A percentile compares a stretch with the other conserved stretches of the same genome.
Conservation (phyloP, 53 echinoderm and acorn worm species). For the Astropecten irregularis region DNA sequence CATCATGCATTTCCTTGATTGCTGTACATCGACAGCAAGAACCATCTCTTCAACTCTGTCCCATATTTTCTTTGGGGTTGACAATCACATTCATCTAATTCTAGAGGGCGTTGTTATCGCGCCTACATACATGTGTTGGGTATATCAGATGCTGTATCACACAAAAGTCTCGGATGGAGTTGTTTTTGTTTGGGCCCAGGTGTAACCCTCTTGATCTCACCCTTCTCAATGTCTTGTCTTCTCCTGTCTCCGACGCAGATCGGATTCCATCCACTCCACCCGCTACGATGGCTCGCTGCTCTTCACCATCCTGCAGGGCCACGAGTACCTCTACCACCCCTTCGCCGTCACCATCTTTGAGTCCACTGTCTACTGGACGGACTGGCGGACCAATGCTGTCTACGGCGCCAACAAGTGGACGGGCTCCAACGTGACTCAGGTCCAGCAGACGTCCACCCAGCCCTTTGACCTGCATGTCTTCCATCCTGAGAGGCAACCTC, state of each 20-base stretch:
- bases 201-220: too few species aligned
- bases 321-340: slow-evolving; percentile 78
- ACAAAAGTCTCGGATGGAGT: too few species aligned
- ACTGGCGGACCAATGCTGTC: slow-evolving; percentile 92
- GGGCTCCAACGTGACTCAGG: slow-evolving; percentile 74
- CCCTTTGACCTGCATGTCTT: slow-evolving; percentile 96
- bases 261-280: slow-evolving; percentile 92
- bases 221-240: background rate
- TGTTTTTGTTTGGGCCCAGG: too few species aligned
- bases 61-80: too few species aligned
- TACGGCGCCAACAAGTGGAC: slow-evolving; percentile 90
- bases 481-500: slow-evolving; percentile 82
- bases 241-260: slow-evolving; percentile 46
- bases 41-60: too few species aligned
- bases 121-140: too few species aligned
- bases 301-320: slow-evolving; percentile 76
- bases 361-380: slow-evolving; percentile 89
- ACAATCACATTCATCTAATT: too few species aligned
- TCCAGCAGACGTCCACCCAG: slow-evolving; percentile 89
- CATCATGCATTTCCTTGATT: too few species aligned
- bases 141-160: too few species aligned
- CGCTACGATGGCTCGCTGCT: slow-evolving; percentile 70
- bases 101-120: too few species aligned
- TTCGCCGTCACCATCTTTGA: slow-evolving; percentile 97
- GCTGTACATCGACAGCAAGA: too few species aligned